Percentiles rank a stretch among this genome's conserved stretches.
These are phyloP conservation scores for Muraenolepis orangiensis DNA, from an alignment of 2,797 vertebrate genomes.

Conservation along the genomic window DNA sequence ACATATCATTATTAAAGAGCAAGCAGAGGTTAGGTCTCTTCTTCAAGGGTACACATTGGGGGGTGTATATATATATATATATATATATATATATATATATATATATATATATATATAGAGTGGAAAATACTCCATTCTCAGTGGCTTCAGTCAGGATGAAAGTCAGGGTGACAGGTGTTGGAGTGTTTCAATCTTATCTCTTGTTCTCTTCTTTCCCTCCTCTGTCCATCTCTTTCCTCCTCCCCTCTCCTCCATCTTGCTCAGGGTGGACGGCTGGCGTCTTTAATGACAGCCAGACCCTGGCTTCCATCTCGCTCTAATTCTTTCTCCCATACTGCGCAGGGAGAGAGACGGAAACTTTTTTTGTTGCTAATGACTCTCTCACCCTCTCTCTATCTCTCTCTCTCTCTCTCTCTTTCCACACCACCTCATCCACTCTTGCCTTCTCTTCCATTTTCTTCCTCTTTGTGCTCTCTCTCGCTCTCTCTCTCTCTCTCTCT, in stretches of 20 bases:
- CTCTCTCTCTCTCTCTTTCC: not conserved
- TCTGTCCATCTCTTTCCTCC: slow-evolving; percentile 43
- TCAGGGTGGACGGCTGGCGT: slow-evolving; percentile 68
- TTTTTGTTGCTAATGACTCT: not conserved
- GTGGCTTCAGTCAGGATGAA: slow-evolving; percentile 71
- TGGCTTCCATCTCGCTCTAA: slow-evolving; percentile 48
- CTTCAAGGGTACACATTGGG: not conserved
- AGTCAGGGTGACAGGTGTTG: slow-evolving; percentile 63
- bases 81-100: no score
- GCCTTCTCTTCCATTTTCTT: no score
- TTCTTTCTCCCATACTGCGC: slow-evolving; percentile 41
- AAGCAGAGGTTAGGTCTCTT: not conserved
- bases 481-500: no score
- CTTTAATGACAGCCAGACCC: slow-evolving; percentile 63
- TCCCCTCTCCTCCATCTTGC: slow-evolving; percentile 70
- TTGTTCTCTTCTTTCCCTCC: slow-evolving; percentile 40
- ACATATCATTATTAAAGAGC: no score
- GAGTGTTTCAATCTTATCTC: slow-evolving; percentile 66
- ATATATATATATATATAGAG: not conserved
- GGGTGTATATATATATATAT: not conserved
- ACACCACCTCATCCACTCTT: no score
- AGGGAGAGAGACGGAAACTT: slow-evolving; percentile 26
- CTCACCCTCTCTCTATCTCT: not conserved
- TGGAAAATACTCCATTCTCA: slow-evolving; percentile 51
- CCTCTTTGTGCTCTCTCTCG: no score